Evolutionary conservation across 2,113 vertebrate species (phyloP).

Genomic region (Patagioenas fasciata): DNA sequence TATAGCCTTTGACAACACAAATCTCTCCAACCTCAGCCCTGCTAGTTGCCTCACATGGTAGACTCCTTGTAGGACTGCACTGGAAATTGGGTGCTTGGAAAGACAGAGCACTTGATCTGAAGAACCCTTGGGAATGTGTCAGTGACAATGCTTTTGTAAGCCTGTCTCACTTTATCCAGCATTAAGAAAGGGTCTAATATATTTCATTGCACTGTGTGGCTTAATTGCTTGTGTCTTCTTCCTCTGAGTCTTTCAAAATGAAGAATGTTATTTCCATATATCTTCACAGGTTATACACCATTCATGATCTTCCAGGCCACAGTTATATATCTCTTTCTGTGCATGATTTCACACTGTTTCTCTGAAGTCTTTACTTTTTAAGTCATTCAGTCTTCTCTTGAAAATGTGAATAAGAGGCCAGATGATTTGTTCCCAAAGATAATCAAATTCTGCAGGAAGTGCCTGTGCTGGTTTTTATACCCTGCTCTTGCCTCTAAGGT

Average conservation of each 20-base stretch:
- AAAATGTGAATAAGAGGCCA: not conserved
- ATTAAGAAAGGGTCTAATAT: not conserved
- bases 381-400: not conserved
- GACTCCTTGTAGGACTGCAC: not conserved
- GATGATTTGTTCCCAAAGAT: not conserved
- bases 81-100: not conserved
- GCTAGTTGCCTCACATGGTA: not conserved
- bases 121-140: not conserved
- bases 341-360: not conserved
- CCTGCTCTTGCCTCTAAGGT: not conserved
- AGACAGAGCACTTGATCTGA: not conserved
- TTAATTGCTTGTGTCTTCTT: not conserved
- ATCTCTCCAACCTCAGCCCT: not conserved
- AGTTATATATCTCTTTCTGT: not conserved
- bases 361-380: not conserved
- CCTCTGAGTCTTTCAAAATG: not conserved
- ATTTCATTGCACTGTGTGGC: not conserved
- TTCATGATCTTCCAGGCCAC: not conserved
- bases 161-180: not conserved
- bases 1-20: not conserved
- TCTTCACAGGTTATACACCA: not conserved
- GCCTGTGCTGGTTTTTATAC: not conserved
- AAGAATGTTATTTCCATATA: not conserved
- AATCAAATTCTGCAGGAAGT: not conserved
- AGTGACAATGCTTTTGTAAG: not conserved